These are phyloP conservation scores for Haplotaxodon microlepis DNA, from an alignment of 2,113 vertebrate genomes.

Conservation along the genomic window DNA sequence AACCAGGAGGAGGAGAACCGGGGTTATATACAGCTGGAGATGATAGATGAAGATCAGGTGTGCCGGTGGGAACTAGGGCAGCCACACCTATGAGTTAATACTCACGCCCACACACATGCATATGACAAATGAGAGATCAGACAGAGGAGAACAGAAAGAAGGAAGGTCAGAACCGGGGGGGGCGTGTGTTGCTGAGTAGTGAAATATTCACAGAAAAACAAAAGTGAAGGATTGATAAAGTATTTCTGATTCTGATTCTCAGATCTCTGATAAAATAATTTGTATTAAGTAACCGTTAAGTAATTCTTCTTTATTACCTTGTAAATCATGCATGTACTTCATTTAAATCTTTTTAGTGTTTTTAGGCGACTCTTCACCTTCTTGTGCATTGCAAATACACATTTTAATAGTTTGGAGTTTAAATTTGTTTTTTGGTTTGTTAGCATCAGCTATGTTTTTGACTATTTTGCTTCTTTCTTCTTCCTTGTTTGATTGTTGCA, in stretches of 20 bases:
- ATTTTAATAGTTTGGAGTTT: not conserved
- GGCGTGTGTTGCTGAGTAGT: not conserved
- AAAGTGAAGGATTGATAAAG: not conserved
- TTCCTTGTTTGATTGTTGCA: not conserved
- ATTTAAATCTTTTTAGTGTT: not conserved
- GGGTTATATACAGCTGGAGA: not conserved
- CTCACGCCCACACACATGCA: not conserved
- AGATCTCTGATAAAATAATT: not conserved
- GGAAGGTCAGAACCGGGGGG: not conserved
- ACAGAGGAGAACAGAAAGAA: not conserved
- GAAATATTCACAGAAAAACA: not conserved
- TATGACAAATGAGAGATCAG: not conserved
- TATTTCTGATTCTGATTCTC: not conserved
- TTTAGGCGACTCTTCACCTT: not conserved
- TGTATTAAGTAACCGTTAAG: not conserved
- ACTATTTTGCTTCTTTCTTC: not conserved
- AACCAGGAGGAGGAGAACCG: not conserved
- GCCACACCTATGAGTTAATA: not conserved
- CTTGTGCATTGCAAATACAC: not conserved
- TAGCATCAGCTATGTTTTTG: not conserved
- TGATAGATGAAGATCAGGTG: not conserved
- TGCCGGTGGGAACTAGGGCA: not conserved
- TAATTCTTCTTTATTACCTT: not conserved
- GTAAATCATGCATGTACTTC: not conserved
- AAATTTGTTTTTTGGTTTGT: not conserved